Base-by-base conservation (phyloP, 2,113 vertebrate species). In the Grantiella picta region DNA sequence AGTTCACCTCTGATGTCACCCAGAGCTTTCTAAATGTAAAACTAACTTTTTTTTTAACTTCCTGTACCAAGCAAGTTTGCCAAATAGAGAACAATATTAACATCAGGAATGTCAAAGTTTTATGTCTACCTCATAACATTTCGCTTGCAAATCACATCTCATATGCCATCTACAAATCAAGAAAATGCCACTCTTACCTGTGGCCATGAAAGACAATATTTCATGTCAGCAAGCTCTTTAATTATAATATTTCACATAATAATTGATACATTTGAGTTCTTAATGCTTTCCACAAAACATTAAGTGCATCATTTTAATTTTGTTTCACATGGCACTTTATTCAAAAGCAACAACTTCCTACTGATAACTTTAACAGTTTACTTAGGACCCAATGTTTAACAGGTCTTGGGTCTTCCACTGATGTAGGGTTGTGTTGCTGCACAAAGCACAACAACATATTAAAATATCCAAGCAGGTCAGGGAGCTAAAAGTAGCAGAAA, bases 381-480 rank as follows among this genome's bases (percentile, higher is more conserved):
- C 13, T 71, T 66, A 13, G 2, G 12, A 71, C 6, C 5, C 12
- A n/a, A 1, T 2, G 9, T 31, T 63, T 63, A 78, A 61, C 6
- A 45, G 25, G 35, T 91, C 16, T 63, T 7, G 15, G 50, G 20
- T 35, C 40, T 64, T 68, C 33, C 72, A 81, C 7, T 20, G 18
- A 77, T 9, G 3, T 0, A 81, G 12, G 19, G 21, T 77, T 68
- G 21, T 28, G 22, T 7, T 45, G 24, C 9, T 71, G 38, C 28
- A 82, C 27, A 50, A 71, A 76, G 17, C 20, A 36, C 14, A 92
- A 63, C 11, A 53, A n/a, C 5, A 22, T 8, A 45, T 2, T 5
- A 1, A 42, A 78, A 28, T 11, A 57, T 12, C 16, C 29, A 53
- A 1, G 3, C 0, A 6, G 15, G 17, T 21, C 22, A 61, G 11